phyloP scores from a whole-genome alignment of 1,140 invertebrate genomes.

The Drosophila ogumai region DNA sequence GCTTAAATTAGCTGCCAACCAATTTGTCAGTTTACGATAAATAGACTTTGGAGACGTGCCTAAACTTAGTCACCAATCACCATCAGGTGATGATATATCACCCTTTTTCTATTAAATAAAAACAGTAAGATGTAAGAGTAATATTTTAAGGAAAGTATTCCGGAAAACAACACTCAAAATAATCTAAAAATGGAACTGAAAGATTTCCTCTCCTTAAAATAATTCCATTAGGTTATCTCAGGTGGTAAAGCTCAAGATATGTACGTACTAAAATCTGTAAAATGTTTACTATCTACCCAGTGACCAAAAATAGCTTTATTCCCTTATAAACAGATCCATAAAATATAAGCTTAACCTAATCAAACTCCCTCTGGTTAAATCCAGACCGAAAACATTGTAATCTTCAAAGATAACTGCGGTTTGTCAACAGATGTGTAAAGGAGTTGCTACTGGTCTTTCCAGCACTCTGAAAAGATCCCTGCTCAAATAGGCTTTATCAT shows the following conservation, averaged over 20 bases:
- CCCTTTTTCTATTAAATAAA: neutral
- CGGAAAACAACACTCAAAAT: neutral
- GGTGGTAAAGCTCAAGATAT: neutral
- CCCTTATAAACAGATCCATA: conserved; percentile 11
- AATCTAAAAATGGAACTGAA: neutral
- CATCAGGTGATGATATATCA: conserved; percentile 9
- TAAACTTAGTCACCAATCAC: conserved; percentile 30
- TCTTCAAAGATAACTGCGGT: conserved; percentile 25
- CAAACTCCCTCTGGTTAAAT: neutral
- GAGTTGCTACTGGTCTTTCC: conserved; percentile 37
- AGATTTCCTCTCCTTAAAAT: conserved; percentile 1
- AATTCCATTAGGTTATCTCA: conserved; percentile 1
- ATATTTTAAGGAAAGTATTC: neutral
- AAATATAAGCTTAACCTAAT: conserved; percentile 11
- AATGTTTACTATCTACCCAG: no score
- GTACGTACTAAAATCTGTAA: neutral
- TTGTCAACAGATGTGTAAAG: conserved; percentile 17
- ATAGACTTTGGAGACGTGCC: neutral
- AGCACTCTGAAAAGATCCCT: conserved; percentile 8
- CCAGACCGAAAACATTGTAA: conserved; percentile 23
- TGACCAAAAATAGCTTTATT: conserved; percentile 14
- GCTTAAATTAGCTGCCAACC: conserved; percentile 28
- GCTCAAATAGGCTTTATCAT: conserved; percentile 23
- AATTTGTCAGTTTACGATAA: conserved; percentile 24
- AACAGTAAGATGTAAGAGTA: neutral